Evolutionary conservation across 2,888 invertebrate genomes (phyloP).

Genomic region (Mongoloraphidia duomilia): DNA sequence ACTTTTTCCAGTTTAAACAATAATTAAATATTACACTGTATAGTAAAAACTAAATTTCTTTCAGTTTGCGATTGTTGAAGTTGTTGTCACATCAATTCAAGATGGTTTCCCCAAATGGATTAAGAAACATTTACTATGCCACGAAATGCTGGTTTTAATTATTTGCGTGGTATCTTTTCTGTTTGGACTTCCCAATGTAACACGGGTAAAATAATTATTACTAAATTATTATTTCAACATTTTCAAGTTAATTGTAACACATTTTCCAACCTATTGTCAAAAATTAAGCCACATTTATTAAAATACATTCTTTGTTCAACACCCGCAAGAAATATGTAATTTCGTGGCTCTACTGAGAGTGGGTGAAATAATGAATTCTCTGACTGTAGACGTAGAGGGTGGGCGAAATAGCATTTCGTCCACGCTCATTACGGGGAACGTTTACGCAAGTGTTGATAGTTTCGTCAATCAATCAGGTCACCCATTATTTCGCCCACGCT

Average conservation of each 20-base stretch:
- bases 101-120: slow-evolving; percentile 86
- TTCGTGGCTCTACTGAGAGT: no score
- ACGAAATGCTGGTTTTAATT: slow-evolving; percentile 71
- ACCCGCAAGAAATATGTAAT: no score
- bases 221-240: background rate
- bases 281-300: background rate
- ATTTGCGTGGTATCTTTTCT: slow-evolving; percentile 74
- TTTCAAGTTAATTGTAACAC: background rate
- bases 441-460: no score
- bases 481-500: no score
- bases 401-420: no score
- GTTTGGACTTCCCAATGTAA: slow-evolving; percentile 75
- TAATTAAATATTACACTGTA: no score
- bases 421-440: no score
- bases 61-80: slow-evolving; percentile 88
- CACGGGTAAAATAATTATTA: slow-evolving; percentile 40
- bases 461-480: no score
- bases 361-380: no score
- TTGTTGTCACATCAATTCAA: slow-evolving; percentile 84
- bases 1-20: no score
- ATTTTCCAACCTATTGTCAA: background rate
- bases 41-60: slow-evolving; percentile 17
- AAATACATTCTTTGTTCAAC: no score
- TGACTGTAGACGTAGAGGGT: no score
- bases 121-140: slow-evolving; percentile 64